phyloP scores from a whole-genome alignment of 2,888 invertebrate genomes.

The Ashinkailepas kermadecensis region DNA sequence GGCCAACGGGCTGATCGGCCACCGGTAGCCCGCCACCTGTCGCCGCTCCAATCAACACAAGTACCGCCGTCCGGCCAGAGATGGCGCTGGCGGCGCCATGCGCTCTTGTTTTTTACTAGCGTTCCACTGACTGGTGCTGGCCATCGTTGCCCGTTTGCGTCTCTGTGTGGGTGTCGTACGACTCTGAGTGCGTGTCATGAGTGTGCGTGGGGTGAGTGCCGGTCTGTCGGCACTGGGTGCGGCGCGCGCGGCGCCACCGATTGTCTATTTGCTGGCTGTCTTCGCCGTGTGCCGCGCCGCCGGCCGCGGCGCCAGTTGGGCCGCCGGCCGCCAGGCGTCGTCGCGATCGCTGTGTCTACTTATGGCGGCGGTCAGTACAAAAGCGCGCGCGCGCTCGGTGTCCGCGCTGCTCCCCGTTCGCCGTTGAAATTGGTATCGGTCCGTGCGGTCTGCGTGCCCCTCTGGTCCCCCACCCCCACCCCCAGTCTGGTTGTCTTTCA shows the following conservation, averaged over 20 bases:
- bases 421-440: background rate
- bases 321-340: background rate
- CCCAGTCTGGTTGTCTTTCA: slow-evolving; percentile 5
- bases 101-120: background rate
- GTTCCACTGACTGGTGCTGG: background rate
- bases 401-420: no score
- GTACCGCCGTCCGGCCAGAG: background rate
- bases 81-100: background rate
- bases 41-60: slow-evolving; percentile 20
- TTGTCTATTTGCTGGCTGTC: background rate
- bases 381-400: background rate
- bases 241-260: background rate
- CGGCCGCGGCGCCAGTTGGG: background rate
- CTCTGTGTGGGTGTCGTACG: no score
- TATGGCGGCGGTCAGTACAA: background rate
- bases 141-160: no score
- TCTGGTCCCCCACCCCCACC: background rate
- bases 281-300: no score
- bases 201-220: background rate
- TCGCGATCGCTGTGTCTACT: background rate
- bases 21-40: slow-evolving; percentile 51
- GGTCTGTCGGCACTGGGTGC: background rate
- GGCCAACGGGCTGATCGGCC: slow-evolving; percentile 24
- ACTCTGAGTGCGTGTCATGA: no score
- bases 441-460: background rate